These are phyloP conservation scores for Astatoreochromis straeleni DNA, from an alignment of 2,113 vertebrate species.

Conservation along the genomic window DNA sequence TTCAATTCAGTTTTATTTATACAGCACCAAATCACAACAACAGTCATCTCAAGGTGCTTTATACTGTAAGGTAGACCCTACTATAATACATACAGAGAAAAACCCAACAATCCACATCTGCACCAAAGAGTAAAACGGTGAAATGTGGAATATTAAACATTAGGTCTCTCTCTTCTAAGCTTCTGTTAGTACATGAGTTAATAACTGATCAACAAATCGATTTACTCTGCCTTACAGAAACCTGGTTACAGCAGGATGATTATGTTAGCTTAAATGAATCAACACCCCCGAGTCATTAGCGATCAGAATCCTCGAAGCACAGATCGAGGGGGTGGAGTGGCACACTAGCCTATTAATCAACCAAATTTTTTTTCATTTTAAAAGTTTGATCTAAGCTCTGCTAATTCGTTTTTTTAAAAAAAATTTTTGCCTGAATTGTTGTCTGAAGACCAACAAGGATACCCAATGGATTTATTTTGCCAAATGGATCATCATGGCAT, in stretches of 20 bases:
- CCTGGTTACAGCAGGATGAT: not conserved
- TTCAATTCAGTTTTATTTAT: not conserved
- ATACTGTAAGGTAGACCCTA: not conserved
- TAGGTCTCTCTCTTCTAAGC: not conserved
- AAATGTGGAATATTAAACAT: not conserved
- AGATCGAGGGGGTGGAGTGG: not conserved
- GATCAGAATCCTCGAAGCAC: not conserved
- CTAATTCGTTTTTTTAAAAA: too few species aligned
- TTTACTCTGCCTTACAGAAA: not conserved
- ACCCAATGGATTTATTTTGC: too few species aligned
- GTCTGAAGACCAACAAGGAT: too few species aligned
- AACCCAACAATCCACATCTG: not conserved
- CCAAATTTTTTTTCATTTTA: too few species aligned
- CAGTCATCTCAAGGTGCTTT: not conserved
- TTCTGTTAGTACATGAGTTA: not conserved
- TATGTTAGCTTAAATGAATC: not conserved
- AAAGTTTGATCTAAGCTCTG: too few species aligned
- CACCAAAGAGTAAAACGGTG: not conserved
- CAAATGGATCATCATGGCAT: too few species aligned
- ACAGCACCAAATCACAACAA: not conserved
- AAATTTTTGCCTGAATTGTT: too few species aligned
- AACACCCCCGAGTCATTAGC: too few species aligned
- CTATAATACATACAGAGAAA: not conserved
- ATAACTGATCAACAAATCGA: not conserved
- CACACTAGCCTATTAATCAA: not conserved